phyloP scores from a whole-genome alignment of 2,797 vertebrate species.

The Sebastes dallii region DNA sequence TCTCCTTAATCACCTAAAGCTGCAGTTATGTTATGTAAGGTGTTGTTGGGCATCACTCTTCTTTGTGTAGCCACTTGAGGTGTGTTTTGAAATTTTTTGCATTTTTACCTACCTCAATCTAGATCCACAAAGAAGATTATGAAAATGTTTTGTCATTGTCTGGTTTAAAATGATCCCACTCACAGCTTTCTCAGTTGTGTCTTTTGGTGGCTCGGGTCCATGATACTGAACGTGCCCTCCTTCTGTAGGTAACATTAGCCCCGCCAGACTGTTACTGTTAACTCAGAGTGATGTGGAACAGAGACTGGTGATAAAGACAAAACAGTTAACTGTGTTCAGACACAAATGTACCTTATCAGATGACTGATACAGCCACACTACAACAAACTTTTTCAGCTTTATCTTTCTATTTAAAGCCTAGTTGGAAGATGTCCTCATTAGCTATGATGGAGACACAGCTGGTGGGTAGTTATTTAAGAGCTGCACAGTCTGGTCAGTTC shows the following conservation, averaged over 20 bases:
- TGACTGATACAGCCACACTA: neutral
- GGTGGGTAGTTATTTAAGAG: neutral
- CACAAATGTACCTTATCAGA: neutral
- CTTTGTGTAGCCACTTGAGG: neutral
- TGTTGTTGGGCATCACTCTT: neutral
- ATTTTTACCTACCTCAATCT: neutral
- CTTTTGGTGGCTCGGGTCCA: conserved; percentile 29
- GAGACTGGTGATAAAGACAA: neutral
- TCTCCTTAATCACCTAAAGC: neutral
- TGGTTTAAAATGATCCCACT: conserved; percentile 1
- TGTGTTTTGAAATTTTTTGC: neutral
- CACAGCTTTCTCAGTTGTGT: conserved; percentile 18
- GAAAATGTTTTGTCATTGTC: neutral
- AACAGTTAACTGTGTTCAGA: neutral
- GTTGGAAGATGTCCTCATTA: neutral
- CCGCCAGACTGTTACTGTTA: neutral
- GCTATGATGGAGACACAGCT: neutral
- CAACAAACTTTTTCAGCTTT: neutral
- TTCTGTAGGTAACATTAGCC: conserved; percentile 22
- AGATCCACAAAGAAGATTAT: neutral
- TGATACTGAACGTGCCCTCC: conserved; percentile 22
- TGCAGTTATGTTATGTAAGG: neutral
- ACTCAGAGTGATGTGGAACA: neutral
- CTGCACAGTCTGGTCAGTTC: neutral
- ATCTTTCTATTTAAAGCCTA: neutral